Conservation (phyloP, 2,113 vertebrate species). For the Seriola quinqueradiata region DNA sequence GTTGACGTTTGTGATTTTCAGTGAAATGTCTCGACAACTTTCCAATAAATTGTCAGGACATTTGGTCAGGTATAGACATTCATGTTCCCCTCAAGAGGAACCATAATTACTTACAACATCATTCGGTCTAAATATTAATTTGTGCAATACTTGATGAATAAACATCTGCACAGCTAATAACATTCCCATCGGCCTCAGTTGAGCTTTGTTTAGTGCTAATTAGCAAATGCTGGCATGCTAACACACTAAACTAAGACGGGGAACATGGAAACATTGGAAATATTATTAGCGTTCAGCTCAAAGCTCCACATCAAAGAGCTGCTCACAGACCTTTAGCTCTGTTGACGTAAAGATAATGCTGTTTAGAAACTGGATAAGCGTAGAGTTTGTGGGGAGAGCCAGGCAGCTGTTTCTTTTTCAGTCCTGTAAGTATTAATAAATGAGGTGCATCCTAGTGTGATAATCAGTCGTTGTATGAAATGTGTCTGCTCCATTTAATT, state of each 20-base stretch:
- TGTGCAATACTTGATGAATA: background rate
- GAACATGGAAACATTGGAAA: background rate
- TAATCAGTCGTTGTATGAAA: background rate
- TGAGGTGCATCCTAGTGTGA: background rate
- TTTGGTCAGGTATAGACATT: background rate
- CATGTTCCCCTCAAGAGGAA: background rate
- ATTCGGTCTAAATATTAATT: background rate
- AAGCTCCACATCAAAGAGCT: background rate
- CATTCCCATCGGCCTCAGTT: background rate
- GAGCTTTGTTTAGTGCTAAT: background rate
- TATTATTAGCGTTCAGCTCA: background rate
- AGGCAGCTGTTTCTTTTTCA: background rate
- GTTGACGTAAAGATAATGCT: background rate
- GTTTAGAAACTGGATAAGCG: background rate
- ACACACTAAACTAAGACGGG: background rate
- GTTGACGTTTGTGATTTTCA: too few relatives aligned
- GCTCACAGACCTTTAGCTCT: background rate
- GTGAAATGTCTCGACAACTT: too few relatives aligned
- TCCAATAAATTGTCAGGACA: too few relatives aligned
- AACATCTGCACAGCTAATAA: background rate
- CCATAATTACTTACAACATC: background rate
- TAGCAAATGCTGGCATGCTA: background rate
- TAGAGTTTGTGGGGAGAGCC: background rate
- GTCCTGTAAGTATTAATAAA: background rate
- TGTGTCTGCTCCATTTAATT: background rate